Evolutionary conservation across 1,140 invertebrate species (phyloP).

Genomic region (Orchestia grillus): DNA sequence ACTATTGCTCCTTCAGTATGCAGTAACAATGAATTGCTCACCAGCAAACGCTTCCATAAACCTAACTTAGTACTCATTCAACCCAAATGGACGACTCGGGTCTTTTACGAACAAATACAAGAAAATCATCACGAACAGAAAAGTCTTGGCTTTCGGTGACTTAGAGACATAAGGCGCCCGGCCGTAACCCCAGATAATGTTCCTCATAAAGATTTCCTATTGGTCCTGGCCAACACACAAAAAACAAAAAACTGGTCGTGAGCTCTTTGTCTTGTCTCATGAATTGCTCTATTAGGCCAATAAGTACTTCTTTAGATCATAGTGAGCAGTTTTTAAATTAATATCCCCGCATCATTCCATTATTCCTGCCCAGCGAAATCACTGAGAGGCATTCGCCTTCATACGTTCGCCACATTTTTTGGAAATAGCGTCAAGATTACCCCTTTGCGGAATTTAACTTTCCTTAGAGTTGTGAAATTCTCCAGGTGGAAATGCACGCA

Average conservation of each 20-base stretch:
- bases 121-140: slow-evolving; percentile 45
- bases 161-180: slow-evolving; percentile 44
- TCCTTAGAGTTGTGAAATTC: too few relatives aligned
- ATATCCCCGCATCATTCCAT: neutral
- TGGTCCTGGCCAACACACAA: slow-evolving; percentile 27
- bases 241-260: slow-evolving; percentile 34
- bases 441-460: too few relatives aligned
- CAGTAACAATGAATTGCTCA: slow-evolving; percentile 52
- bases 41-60: slow-evolving; percentile 54
- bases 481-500: too few relatives aligned
- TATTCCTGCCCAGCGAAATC: neutral
- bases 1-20: slow-evolving; percentile 40
- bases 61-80: slow-evolving; percentile 54
- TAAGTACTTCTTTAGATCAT: neutral
- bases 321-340: neutral
- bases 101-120: slow-evolving; percentile 49
- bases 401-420: neutral
- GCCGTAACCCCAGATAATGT: slow-evolving; percentile 55
- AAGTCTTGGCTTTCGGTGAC: slow-evolving; percentile 50
- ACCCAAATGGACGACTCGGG: slow-evolving; percentile 47
- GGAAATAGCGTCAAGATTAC: too few relatives aligned
- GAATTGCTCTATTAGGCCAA: slow-evolving; percentile 51
- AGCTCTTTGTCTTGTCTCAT: slow-evolving; percentile 31
- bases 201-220: slow-evolving; percentile 48
- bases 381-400: neutral